Base-by-base conservation (phyloP, 2,113 vertebrate genomes). In the Ctenomys sociabilis region DNA sequence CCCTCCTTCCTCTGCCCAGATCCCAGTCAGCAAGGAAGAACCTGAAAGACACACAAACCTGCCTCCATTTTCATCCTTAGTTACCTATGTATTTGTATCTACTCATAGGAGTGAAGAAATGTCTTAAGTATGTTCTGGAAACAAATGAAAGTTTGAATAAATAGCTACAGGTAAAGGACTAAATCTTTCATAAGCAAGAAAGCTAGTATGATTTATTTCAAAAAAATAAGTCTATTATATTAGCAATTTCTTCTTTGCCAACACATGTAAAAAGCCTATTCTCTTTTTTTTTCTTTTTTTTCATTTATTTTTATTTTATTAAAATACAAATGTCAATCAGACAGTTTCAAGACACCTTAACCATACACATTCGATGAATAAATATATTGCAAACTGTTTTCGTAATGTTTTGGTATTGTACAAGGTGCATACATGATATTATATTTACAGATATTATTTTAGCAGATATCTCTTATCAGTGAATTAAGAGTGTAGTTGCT, bases 161-260 rank as follows among this genome's bases (percentile, higher is more conserved):
- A 54, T 21, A 80, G 24, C 40, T 22, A n/a, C 1, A 10, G 8
- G 28, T 86, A 85, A 37, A 86, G 30, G 12, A 86, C 21, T 63
- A 43, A 91, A 83, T 10, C 8, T 72, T 93, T 85, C 57, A 81
- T 32, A 30, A 72, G 95, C 80, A n/a, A 89, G 35, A 90, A 73
- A 14, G 9, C 37, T 59, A 89, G 24, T 30, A 59, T 45, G 85
- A 86, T 88, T 85, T 68, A 70, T 88, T 83, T 89, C 21, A 84
- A 61, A 43, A 88, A 86, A 91, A 72, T 57, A 78, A 93, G 1
- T 61, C 9, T 63, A 45, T 45, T 80, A 19, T 22, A 80, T 73
- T 70, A 21, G 54, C 24, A 86, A 37, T 28, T 43, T 77, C 32
- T 57, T 84, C n/a, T 93, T 94, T n/a, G 85, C 43, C 22, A 78